A percentile compares a stretch with the other conserved stretches of the same genome.
These are phyloP conservation scores for Tachina grossa DNA, from an alignment of 2,888 invertebrate species.

Conservation along the genomic window DNA sequence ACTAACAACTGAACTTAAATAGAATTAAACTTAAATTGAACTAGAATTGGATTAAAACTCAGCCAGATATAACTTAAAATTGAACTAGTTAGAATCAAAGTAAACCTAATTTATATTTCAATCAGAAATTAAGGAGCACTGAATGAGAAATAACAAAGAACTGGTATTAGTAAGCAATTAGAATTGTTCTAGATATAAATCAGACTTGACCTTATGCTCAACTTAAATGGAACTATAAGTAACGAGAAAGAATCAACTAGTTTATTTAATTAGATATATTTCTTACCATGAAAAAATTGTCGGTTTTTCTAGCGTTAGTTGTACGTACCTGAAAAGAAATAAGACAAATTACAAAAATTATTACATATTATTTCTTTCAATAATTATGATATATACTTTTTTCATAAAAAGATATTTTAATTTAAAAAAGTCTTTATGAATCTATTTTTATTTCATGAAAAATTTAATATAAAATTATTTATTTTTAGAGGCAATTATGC, in stretches of 20 bases:
- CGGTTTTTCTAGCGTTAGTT: not conserved
- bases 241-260: not conserved
- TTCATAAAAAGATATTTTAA: not conserved
- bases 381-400: too few species aligned
- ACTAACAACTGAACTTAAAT: not conserved
- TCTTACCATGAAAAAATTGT: not conserved
- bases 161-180: not conserved
- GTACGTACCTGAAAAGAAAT: constrained; percentile 22
- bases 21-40: not conserved
- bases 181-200: not conserved
- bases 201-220: not conserved
- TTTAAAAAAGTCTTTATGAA: not conserved
- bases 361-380: too few species aligned
- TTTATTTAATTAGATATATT: too few species aligned
- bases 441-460: not conserved
- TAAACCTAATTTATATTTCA: too few species aligned
- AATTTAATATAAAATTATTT: not conserved
- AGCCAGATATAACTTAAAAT: too few species aligned
- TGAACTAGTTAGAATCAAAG: too few species aligned
- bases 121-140: not conserved
- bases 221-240: not conserved
- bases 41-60: too few species aligned
- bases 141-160: too few species aligned
- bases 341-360: not conserved
- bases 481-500: not conserved